phyloP scores from a whole-genome alignment of 2,888 invertebrate species.

The Lithophane semibrunnea region DNA sequence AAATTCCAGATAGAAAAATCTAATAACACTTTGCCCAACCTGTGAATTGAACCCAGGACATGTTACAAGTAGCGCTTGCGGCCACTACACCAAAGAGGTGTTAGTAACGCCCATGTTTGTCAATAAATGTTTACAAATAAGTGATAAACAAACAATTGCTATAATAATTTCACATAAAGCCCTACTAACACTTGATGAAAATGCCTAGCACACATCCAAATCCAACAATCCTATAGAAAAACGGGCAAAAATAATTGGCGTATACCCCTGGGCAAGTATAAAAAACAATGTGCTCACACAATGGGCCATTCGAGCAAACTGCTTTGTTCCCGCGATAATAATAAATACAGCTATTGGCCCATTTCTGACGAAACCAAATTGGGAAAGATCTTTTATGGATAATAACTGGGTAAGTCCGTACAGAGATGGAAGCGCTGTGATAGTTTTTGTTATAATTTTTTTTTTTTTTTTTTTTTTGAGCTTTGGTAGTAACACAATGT shows the following conservation, averaged over 20 bases:
- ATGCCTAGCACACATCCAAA: slow-evolving; percentile 19
- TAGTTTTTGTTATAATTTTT: slow-evolving; percentile 16
- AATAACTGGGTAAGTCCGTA: slow-evolving; percentile 25
- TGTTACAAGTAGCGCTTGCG: not conserved
- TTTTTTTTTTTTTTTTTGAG: no score
- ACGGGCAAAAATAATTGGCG: slow-evolving; percentile 55
- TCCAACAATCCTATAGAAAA: slow-evolving; percentile 14
- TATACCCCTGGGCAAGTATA: slow-evolving; percentile 43
- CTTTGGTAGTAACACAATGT: no score
- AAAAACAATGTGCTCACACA: slow-evolving; percentile 57
- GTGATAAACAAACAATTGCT: not conserved
- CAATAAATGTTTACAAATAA: not conserved
- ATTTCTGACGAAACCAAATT: slow-evolving; percentile 46
- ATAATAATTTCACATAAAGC: not conserved
- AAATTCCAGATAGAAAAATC: not conserved
- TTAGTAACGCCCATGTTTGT: not conserved
- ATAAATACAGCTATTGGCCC: slow-evolving; percentile 51
- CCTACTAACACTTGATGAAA: slow-evolving; percentile 15
- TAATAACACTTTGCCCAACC: not conserved
- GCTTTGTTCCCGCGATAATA: slow-evolving; percentile 51
- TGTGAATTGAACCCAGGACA: not conserved
- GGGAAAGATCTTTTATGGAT: slow-evolving; percentile 20
- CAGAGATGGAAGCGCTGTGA: not conserved
- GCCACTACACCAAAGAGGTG: not conserved
- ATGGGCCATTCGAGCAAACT: slow-evolving; percentile 42